Evolutionary conservation across 2,113 vertebrate genomes (phyloP), one percentile per base, ranked within the genome.

Genomic region (Centrocercus urophasianus): DNA sequence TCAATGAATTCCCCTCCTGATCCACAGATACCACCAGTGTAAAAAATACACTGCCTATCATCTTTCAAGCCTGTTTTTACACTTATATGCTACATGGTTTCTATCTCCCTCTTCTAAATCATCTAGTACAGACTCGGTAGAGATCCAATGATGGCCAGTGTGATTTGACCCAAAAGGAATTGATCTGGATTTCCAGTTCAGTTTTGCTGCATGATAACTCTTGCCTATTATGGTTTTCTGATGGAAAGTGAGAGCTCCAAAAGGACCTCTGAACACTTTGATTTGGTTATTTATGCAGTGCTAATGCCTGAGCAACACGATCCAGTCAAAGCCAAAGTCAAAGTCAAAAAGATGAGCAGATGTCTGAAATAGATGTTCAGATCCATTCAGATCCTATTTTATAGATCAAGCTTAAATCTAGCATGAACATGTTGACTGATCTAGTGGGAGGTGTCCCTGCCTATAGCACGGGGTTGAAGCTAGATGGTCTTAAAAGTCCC

Each of bases 341-440:
- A 70, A 83, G 79, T 64, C 61, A 47, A 50, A 38, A 38, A n/a
- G 56, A 59, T 52, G 84, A 38, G 65, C 64, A 18, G 64, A 60
- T 28, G 50, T 56, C 67, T 77, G 67, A 85, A 94, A 80, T 8
- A 64, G 74, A 79, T 42, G 2, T 81, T 71, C 75, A 83, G 79
- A 73, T 77, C 38, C 75, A 83, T 69, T 87, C 81, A 74, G 79
- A 40, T 64, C n/a, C 85, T 89, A 64, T 80, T 91, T 28, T 91
- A 83, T 63, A 93, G 60, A 71, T 43, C 60, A 75, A 86, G 72
- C 67, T 91, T 64, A 87, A 74, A 60, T 88, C 75, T 36, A 91
- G 73, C 64, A 67, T 56, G 77, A 93, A 88, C 20, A 42, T 8
- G 59, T 73, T 77, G 72, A 76, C 59, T 85, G 6, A 15, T 28